Evolutionary conservation across 1,140 invertebrate genomes (phyloP), one percentile per base, ranked within the genome.

Genomic region (Achatina immaculata): DNA sequence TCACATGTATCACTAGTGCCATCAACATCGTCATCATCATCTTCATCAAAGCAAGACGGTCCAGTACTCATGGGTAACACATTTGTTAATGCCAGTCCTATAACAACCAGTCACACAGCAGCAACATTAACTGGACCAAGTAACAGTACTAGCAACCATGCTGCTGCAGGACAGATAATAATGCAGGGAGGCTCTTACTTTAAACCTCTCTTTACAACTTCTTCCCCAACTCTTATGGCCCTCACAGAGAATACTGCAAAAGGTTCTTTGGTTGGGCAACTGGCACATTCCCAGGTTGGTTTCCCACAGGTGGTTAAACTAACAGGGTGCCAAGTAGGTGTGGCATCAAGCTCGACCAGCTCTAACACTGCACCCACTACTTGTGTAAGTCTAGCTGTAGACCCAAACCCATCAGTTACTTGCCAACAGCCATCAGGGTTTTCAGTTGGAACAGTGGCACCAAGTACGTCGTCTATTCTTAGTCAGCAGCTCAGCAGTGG

Each of bases 141-240:
- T 48, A 45, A 14, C 71, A 42, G 38, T 28, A 40, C 9, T 40
- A 38, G 40, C 68, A 38, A n/a, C 9, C 51, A 48, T 0, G 69
- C 71, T 16, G 62, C 58, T 34, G 9, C 28, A 42, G 62, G n/a
- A 42, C 45, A 58, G 16, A 58, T 42, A 31, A 34, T 55, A 7
- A 76, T 76, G 45, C n/a, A 31, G 28, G 51, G 45, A 6, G 21
- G 76, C 71, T 2, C 80, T 43, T 55, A 40, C 76, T 21, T 31
- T 68, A 43, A 82, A 43, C 9, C 78, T 66, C 28, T 73, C 66
- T 24, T 81, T 75, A 0, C 78, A 76, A 19, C 85, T 62, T 38
- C 69, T 48, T 19, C 77, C 62, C 42, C 72, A 34, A 31, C 24
- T 77, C 43, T 71, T n/a, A 38, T 78, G 21, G 42, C 48, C 43